Evolutionary conservation across 2,797 vertebrate genomes (phyloP), one percentile per base, ranked within the genome.

Genomic region (Alectoris magna): DNA sequence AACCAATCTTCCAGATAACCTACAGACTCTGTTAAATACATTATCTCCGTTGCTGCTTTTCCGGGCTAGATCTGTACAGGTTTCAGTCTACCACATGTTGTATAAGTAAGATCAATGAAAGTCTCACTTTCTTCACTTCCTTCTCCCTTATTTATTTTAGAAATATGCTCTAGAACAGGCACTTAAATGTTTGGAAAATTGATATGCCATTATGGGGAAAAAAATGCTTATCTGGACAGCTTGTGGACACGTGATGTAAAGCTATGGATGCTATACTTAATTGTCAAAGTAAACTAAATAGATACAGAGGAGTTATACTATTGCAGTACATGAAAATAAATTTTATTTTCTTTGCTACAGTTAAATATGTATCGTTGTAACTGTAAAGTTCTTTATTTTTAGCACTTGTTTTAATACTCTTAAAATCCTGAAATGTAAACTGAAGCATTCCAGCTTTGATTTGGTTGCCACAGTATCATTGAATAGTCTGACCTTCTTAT

Each of bases 11-110:
- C 98, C 99, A 10, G 98, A 98, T 67, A 89, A 98, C 43, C 97
- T 99, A 18, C 99, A 99, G 97, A 99, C 99, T 7, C 97, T 99
- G 22, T 97, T 99, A 76, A 99, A 99, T 93, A 99, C 98, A 0
- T 96, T 99, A 63, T 98, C 98, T 56, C 99, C 99, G 1, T 91
- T 99, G 94, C 96, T 99, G 88, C 98, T 99, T 87, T 99, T 98
- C 94, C 98, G 97, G 95, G 98, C 98, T 89, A 98, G 99, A 71
- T 98, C 99, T 23, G 98, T 99, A 83, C 99, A 99, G 95, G 97
- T 99, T 76, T 97, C 98, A 3, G 97, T 98, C 82, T 99, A 98
- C 96, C 98, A 98, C 84, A 97, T 99, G 94, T 96, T 99, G 49
- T 97, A 98, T 94, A 99, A 99, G 99, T 99, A 98, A 98, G 98